Evolutionary conservation across 2,797 vertebrate species (phyloP).

Genomic region (Cuniculus paca): DNA sequence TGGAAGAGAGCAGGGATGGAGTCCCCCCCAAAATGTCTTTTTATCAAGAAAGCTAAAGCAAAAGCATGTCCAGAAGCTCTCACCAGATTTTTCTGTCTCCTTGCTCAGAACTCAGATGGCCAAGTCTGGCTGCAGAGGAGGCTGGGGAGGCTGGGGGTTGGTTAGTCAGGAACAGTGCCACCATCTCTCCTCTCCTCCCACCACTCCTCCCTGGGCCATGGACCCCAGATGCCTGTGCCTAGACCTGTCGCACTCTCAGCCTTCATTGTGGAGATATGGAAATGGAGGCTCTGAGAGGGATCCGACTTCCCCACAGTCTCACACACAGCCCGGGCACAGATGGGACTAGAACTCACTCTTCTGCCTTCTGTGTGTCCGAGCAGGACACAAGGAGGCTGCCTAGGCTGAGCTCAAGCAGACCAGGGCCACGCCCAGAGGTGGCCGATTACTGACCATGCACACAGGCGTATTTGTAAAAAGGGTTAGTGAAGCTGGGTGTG

Average conservation of each 20-base stretch:
- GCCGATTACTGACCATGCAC: not conserved
- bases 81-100: not conserved
- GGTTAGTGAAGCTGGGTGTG: not conserved
- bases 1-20: not conserved
- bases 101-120: not conserved
- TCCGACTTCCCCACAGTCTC: not conserved
- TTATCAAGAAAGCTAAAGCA: constrained; percentile 38
- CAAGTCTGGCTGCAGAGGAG: not conserved
- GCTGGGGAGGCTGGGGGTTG: not conserved
- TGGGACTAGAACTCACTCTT: not conserved
- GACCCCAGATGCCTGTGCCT: not conserved
- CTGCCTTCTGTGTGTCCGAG: not conserved
- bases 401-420: not conserved
- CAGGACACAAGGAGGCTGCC: not conserved
- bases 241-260: not conserved
- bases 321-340: fast-evolving
- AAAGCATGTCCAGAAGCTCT: not conserved
- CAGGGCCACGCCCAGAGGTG: not conserved
- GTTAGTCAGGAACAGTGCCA: not conserved
- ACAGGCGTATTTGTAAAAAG: not conserved
- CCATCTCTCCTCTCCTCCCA: not conserved
- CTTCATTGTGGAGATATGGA: not conserved
- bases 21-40: not conserved
- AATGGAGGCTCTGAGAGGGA: not conserved
- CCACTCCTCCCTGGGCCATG: not conserved